Percentiles rank a stretch among this genome's conserved stretches.
phyloP scores from a whole-genome alignment of 1,140 invertebrate genomes.

The Mercenaria mercenaria region DNA sequence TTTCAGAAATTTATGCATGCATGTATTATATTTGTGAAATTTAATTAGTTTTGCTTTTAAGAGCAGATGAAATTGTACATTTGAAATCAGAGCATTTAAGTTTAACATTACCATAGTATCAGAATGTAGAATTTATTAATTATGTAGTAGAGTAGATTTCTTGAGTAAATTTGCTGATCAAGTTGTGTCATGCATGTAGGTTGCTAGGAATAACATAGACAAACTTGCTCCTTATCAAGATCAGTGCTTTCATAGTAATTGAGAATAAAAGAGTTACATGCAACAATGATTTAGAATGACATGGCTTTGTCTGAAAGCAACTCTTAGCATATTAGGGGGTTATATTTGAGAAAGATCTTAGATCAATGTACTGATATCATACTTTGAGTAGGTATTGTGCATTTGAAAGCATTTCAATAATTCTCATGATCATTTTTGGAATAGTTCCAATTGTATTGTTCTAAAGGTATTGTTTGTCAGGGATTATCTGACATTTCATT shows the following conservation, averaged over 20 bases:
- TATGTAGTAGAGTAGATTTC: neutral
- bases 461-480: neutral
- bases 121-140: neutral
- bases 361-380: slow-evolving; percentile 51
- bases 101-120: neutral
- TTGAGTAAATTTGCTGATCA: slow-evolving; percentile 18
- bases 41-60: neutral
- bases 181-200: slow-evolving; percentile 55
- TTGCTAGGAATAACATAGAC: slow-evolving; percentile 61
- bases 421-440: slow-evolving; percentile 61
- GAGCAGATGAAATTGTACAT: neutral
- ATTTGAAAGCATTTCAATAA: slow-evolving; percentile 49
- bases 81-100: too few relatives aligned
- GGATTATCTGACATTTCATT: neutral
- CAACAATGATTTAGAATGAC: slow-evolving; percentile 29
- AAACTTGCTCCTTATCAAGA: slow-evolving; percentile 41
- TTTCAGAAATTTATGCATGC: neutral
- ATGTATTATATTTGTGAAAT: neutral
- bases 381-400: slow-evolving; percentile 43
- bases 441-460: slow-evolving; percentile 63
- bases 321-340: neutral
- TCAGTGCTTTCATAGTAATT: slow-evolving; percentile 30
- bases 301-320: slow-evolving; percentile 36
- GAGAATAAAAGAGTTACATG: slow-evolving; percentile 53
- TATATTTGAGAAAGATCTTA: slow-evolving; percentile 32